Evolutionary conservation across 2,888 invertebrate genomes (phyloP), one percentile per base, ranked within the genome.

Genomic region (Syrphus vitripennis): DNA sequence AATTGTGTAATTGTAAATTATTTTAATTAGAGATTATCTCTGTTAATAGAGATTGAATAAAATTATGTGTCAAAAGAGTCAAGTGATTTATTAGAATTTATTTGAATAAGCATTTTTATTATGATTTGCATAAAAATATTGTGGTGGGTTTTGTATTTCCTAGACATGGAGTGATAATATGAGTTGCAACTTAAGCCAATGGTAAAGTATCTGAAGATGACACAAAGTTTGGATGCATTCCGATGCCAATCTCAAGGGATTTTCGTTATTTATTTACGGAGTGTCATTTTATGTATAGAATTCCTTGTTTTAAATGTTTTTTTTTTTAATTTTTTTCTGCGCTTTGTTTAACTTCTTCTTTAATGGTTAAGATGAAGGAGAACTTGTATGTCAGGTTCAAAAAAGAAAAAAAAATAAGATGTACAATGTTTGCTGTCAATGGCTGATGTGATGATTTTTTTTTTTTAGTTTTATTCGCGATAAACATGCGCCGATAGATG

Each of bases 171-270:
- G 48, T 48, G 37, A 29, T 65, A 48, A 67, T 67, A 21, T 29
- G 21, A 12, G 42, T 42, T 48, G 63, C 4, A 12, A 16, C 1
- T 65, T 14, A 26, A 31, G 4, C 9, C 19, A 29, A 45, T 14
- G 14, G 21, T n/a, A 42, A 26, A 5, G 16, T 2, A 24, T n/a
- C n/a, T 14, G 29, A 12, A 65, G 65, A 45, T 65, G 34, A 34
- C 21, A 34, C 34, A 67, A 84, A 80, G 71, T 84, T 76, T 65
- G 80, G 10, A 67, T 71, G 61, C 76, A 84, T 84, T 76, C 72
- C 76, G 76, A 84, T 72, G 76, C 42, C 75, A 76, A 45, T 80
- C 67, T 67, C 80, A 80, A 81, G 84, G 84, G 81, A 67, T n/a
- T n/a, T n/a, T n/a, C 10, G 9, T 37, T 50, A 10, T 29, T 26